Percentiles rank a stretch among this genome's conserved stretches.
Evolutionary conservation across 2,888 invertebrate species (phyloP).

Genomic region (Amiota mariae): DNA sequence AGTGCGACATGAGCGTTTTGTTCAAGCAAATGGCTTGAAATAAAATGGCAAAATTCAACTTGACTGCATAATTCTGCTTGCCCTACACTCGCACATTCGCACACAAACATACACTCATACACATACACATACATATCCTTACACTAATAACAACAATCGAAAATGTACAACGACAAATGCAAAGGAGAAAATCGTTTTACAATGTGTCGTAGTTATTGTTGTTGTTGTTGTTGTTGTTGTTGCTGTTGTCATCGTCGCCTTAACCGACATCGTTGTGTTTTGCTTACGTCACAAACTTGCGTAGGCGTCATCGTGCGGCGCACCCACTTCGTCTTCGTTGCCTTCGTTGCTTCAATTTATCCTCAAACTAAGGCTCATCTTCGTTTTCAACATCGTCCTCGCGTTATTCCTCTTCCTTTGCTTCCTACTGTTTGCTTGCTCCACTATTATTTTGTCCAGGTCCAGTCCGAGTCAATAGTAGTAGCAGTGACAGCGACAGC

Average conservation of each 20-base stretch:
- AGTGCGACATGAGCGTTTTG: too few species aligned
- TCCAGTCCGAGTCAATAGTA: not conserved
- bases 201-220: not conserved
- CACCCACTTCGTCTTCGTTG: slow-evolving; percentile 64
- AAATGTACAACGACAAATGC: too few species aligned
- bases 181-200: not conserved
- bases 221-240: slow-evolving; percentile 7
- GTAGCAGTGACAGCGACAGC: slow-evolving; percentile 1
- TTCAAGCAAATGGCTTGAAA: too few species aligned
- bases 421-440: slow-evolving; percentile 3
- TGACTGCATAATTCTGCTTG: not conserved
- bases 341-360: slow-evolving; percentile 33
- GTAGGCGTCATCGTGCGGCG: slow-evolving; percentile 74
- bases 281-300: slow-evolving; percentile 73
- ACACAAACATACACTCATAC: not conserved
- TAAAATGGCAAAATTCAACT: not conserved
- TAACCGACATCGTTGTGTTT: slow-evolving; percentile 44
- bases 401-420: slow-evolving; percentile 28
- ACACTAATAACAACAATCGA: not conserved
- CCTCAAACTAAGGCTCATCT: not conserved
- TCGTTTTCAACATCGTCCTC: slow-evolving; percentile 20
- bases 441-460: not conserved
- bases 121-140: not conserved
- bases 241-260: slow-evolving; percentile 17
- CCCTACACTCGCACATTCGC: not conserved